Base-by-base conservation (phyloP, 2,888 invertebrate species). In the Xanthorhoe spadicearia region DNA sequence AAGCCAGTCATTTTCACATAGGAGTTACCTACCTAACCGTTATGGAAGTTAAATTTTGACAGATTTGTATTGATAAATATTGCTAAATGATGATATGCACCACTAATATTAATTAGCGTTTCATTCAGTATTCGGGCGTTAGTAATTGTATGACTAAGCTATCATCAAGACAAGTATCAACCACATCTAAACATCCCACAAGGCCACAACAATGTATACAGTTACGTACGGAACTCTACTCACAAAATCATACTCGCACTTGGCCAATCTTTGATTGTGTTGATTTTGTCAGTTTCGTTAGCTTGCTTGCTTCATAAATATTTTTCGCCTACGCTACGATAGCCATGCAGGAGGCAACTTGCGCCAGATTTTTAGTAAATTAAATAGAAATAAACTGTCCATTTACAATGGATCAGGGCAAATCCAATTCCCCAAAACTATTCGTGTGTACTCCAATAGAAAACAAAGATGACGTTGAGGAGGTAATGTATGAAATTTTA, bases 381-480 rank as follows among this genome's bases (percentile, higher is more conserved):
- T 93, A 89, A 92, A 90, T 92, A 93, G 89, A 90, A 88, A 80
- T 86, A 87, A 82, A 55, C 84, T 84, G 84, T 84, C 85, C 84
- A 83, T 86, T 86, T 86, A 92, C 87, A 87, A 94, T 94, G 94
- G 94, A 94, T 90, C 94, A 93, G 86, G 87, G 88, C 83, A 94
- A 94, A 93, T 88, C 89, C 85, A 92, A 89, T 90, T 87, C 93
- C 85, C 96, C 96, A 84, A 96, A 96, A 94, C 94, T 97, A 93
- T 97, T 97, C 94, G 94, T 95, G 94, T 96, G 96, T 89, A 95
- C 96, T 86, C 94, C 95, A 86, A 96, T 97, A 89, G 97, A 97
- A 95, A 96, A 95, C 94, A 97, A 96, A 95, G 97, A 97, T 94
- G 97, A 97, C 91, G 95, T 96, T 89, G 97, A 97, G 90, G 97